Percentiles rank a stretch among this genome's conserved stretches.
These are phyloP conservation scores for Macquaria ambigua DNA, from an alignment of 2,113 vertebrate species.

Conservation along the genomic window DNA sequence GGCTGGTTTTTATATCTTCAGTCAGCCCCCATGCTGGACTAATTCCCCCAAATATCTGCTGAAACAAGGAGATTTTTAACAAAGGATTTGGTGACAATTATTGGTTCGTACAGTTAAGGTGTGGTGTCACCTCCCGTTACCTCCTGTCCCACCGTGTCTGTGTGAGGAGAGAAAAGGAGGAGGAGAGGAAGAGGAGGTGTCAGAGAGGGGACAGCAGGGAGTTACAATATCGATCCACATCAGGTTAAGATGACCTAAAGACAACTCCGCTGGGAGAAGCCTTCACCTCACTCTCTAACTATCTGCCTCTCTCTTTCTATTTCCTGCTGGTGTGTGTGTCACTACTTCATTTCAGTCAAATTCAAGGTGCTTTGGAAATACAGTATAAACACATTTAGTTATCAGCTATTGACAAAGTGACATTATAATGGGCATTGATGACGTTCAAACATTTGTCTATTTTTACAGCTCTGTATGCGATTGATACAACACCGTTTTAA, in stretches of 20 bases:
- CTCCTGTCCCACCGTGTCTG: conserved; percentile 26
- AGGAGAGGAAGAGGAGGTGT: conserved; percentile 31
- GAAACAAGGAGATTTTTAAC: conserved; percentile 9
- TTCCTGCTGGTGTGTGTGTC: not conserved
- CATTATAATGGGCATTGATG: not conserved
- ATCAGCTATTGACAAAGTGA: not conserved
- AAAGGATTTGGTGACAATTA: conserved; percentile 31
- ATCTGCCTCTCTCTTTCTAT: not conserved
- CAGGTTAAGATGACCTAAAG: conserved; percentile 50
- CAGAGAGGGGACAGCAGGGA: conserved; percentile 39
- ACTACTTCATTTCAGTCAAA: not conserved
- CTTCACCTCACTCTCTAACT: conserved; percentile 30
- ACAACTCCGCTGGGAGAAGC: conserved; percentile 29
- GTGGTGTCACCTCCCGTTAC: conserved; percentile 9
- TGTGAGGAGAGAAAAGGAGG: conserved; percentile 1
- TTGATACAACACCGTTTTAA: not conserved
- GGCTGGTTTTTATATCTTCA: not conserved
- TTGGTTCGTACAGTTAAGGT: conserved; percentile 15
- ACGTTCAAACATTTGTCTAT: not conserved
- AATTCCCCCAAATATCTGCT: conserved; percentile 3
- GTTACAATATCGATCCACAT: conserved; percentile 54
- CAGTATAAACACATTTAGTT: not conserved
- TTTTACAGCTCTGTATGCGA: not conserved
- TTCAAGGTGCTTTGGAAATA: not conserved
- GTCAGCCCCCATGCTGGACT: not conserved